Conservation (phyloP, 2,113 vertebrate genomes). For the Alosa alosa region DNA sequence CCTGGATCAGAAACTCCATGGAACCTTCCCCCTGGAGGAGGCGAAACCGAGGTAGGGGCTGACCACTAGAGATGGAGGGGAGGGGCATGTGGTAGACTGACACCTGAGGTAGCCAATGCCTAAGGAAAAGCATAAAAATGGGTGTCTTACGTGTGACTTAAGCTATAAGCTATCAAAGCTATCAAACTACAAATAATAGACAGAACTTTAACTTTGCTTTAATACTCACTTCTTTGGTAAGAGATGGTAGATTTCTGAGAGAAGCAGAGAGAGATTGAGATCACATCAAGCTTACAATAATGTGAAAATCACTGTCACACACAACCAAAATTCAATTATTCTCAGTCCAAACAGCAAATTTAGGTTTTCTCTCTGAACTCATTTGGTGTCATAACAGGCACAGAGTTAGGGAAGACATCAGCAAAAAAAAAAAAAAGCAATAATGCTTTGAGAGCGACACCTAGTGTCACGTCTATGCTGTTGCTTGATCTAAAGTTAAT, state of each 20-base stretch:
- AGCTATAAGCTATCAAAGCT: no score
- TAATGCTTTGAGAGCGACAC: neutral
- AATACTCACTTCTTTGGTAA: neutral
- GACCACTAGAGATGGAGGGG: neutral
- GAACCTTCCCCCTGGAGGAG: neutral
- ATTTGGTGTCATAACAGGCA: no score
- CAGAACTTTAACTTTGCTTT: neutral
- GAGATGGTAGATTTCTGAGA: neutral
- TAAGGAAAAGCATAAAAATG: neutral
- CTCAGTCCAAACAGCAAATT: neutral
- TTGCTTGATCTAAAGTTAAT: no score
- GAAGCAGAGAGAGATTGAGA: neutral
- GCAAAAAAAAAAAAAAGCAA: neutral
- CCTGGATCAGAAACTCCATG: constrained; percentile 15
- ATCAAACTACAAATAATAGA: neutral
- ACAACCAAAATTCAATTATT: neutral
- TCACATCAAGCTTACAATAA: neutral
- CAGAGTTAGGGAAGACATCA: no score
- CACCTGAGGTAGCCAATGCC: constrained; percentile 31
- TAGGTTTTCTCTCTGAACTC: no score
- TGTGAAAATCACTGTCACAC: neutral
- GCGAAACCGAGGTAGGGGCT: constrained; percentile 16
- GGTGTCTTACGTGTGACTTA: neutral
- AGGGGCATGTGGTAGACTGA: constrained; percentile 27
- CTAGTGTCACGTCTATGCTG: neutral